These are phyloP conservation scores for Drosophila obscura DNA, from an alignment of 1,140 invertebrate genomes.

Conservation along the genomic window DNA sequence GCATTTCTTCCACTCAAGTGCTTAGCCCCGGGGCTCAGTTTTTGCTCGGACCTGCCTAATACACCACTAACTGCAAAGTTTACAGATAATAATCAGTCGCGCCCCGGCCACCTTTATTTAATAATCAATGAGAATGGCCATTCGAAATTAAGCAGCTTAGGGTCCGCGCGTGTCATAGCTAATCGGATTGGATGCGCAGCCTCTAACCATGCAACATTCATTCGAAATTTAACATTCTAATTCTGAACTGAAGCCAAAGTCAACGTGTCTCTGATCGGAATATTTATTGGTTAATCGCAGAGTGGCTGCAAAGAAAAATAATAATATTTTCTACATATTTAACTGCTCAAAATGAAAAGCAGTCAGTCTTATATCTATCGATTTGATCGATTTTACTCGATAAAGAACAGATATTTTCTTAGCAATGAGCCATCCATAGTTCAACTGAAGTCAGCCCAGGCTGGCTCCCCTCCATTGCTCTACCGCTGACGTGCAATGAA, in stretches of 20 bases:
- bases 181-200: slow-evolving; percentile 4
- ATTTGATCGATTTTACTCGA: slow-evolving; percentile 21
- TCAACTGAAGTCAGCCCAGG: no score
- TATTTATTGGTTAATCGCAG: no score
- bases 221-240: no score
- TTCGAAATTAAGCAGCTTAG: slow-evolving; percentile 16
- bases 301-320: no score
- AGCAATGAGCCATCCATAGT: not conserved
- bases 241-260: no score
- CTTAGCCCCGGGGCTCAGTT: slow-evolving; percentile 1
- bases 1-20: slow-evolving; percentile 12
- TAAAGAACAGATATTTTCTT: slow-evolving; percentile 16
- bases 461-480: no score
- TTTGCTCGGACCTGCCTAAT: slow-evolving; percentile 10
- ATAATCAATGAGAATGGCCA: slow-evolving; percentile 17
- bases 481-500: no score
- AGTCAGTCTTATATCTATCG: slow-evolving; percentile 5
- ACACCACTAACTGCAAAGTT: slow-evolving; percentile 1
- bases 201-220: no score
- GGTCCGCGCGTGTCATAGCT: not conserved
- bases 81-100: slow-evolving; percentile 29
- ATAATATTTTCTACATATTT: no score
- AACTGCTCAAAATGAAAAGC: no score
- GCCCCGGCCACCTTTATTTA: not conserved
- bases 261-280: no score